phyloP scores from a whole-genome alignment of 92 coral and sea anemone species.

The Isaurus tuberculatus region DNA sequence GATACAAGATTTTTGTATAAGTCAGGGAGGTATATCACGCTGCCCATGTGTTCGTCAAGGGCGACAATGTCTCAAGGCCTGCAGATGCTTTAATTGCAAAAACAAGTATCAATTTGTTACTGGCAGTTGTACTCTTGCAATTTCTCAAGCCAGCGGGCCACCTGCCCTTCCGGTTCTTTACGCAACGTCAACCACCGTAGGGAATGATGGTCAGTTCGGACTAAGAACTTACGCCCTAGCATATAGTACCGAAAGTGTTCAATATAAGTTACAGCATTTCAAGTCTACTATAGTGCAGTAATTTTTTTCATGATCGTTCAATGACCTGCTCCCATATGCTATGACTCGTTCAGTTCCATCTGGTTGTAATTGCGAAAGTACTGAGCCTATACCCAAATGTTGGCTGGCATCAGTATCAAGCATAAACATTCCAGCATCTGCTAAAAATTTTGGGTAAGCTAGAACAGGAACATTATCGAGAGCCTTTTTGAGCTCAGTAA shows the following conservation, averaged over 20 bases:
- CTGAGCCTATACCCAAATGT: slow-evolving; percentile 49
- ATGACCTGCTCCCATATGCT: slow-evolving; percentile 59
- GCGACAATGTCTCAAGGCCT: too few species aligned
- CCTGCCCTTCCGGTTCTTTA: slow-evolving; percentile 50
- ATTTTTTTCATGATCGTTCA: slow-evolving; percentile 65
- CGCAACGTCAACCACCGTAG: slow-evolving; percentile 42
- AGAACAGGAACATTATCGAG: slow-evolving; percentile 57
- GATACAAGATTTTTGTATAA: slow-evolving; percentile 9
- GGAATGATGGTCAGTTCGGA: slow-evolving; percentile 52
- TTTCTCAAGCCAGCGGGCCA: slow-evolving; percentile 52
- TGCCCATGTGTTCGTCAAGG: too few species aligned
- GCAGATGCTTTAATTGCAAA: slow-evolving; percentile 56
- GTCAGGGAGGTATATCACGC: slow-evolving; percentile 23
- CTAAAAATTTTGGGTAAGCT: slow-evolving; percentile 62
- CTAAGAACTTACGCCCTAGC: slow-evolving; percentile 42
- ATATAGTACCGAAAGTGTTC: slow-evolving; percentile 34
- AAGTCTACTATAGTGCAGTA: slow-evolving; percentile 63
- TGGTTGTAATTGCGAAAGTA: slow-evolving; percentile 58
- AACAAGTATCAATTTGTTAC: slow-evolving; percentile 21
- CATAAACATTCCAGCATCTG: slow-evolving; percentile 52
- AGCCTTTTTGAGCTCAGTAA: slow-evolving; percentile 39
- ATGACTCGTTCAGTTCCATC: slow-evolving; percentile 58
- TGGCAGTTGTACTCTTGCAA: slow-evolving; percentile 59
- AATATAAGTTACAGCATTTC: too few species aligned
- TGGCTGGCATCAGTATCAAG: slow-evolving; percentile 66